A percentile compares a stretch with the other conserved stretches of the same genome.
Evolutionary conservation across 2,113 vertebrate genomes (phyloP).

Genomic region (Tautogolabrus adspersus): DNA sequence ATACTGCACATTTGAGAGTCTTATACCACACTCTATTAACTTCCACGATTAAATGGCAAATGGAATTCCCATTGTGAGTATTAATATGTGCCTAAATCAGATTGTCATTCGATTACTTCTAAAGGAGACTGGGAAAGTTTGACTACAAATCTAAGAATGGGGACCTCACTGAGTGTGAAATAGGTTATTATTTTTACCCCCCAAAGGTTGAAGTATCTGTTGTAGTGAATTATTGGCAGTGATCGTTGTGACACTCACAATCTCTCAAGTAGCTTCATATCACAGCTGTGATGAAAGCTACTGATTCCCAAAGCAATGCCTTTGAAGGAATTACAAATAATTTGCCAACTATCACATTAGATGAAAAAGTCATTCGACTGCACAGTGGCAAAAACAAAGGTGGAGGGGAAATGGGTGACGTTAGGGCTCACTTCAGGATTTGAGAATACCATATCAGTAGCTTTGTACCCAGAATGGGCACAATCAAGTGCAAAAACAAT

Average conservation of each 20-base stretch:
- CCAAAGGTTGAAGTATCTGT: neutral
- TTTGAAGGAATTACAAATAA: too few species aligned
- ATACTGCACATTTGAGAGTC: slow-evolving; percentile 23
- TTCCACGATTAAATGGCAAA: slow-evolving; percentile 63
- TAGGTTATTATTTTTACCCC: slow-evolving; percentile 14
- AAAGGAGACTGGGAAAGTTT: slow-evolving; percentile 35
- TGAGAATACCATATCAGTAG: too few species aligned
- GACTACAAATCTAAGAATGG: slow-evolving; percentile 49
- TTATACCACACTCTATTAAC: slow-evolving; percentile 59
- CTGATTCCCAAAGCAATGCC: neutral
- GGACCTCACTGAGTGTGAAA: slow-evolving; percentile 55
- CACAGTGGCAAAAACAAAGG: neutral
- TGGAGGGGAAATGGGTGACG: too few species aligned
- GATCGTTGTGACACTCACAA: neutral
- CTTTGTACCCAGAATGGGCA: too few species aligned
- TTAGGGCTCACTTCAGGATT: too few species aligned
- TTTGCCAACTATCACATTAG: too few species aligned
- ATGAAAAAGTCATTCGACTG: too few species aligned
- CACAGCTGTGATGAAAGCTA: slow-evolving; percentile 2
- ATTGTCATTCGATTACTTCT: slow-evolving; percentile 61
- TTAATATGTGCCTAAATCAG: slow-evolving; percentile 67
- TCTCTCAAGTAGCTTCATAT: slow-evolving; percentile 4
- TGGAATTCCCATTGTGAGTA: slow-evolving; percentile 55
- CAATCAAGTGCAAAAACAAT: too few species aligned
- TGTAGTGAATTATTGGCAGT: slow-evolving; percentile 5